These are phyloP conservation scores for Acronicta alni DNA, from an alignment of 2,888 invertebrate species.

Conservation along the genomic window DNA sequence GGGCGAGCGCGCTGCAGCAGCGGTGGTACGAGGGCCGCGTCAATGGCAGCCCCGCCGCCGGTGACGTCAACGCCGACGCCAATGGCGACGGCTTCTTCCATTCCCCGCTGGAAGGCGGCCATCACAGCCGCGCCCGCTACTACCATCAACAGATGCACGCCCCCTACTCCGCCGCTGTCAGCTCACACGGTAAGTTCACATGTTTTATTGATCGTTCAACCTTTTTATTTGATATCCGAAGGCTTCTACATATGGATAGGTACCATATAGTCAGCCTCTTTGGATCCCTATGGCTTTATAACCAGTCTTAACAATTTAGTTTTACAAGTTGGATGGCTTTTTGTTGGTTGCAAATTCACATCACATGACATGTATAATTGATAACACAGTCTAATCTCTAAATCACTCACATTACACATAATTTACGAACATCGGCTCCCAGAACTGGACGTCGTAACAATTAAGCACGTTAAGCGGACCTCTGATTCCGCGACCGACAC, in stretches of 20 bases:
- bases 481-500: slow-evolving; percentile 68
- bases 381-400: slow-evolving; percentile 32
- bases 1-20: slow-evolving; percentile 85
- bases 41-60: slow-evolving; percentile 87
- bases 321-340: not conserved
- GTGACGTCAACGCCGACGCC: slow-evolving; percentile 85
- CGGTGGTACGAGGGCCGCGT: slow-evolving; percentile 89
- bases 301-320: slow-evolving; percentile 1
- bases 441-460: slow-evolving; percentile 70
- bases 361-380: slow-evolving; percentile 37
- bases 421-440: slow-evolving; percentile 60
- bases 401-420: slow-evolving; percentile 52
- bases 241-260: not conserved
- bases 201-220: not conserved
- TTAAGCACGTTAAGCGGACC: slow-evolving; percentile 70
- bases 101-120: slow-evolving; percentile 88
- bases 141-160: slow-evolving; percentile 90
- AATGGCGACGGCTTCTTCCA: slow-evolving; percentile 89
- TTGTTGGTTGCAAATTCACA: slow-evolving; percentile 9
- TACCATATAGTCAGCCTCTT: not conserved
- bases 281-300: not conserved
- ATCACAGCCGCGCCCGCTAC: slow-evolving; percentile 88
- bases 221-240: not conserved
- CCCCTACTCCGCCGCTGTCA: slow-evolving; percentile 87
- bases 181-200: slow-evolving; percentile 85